Conservation (phyloP, 2,888 invertebrate genomes). For the Apantesis nais region DNA sequence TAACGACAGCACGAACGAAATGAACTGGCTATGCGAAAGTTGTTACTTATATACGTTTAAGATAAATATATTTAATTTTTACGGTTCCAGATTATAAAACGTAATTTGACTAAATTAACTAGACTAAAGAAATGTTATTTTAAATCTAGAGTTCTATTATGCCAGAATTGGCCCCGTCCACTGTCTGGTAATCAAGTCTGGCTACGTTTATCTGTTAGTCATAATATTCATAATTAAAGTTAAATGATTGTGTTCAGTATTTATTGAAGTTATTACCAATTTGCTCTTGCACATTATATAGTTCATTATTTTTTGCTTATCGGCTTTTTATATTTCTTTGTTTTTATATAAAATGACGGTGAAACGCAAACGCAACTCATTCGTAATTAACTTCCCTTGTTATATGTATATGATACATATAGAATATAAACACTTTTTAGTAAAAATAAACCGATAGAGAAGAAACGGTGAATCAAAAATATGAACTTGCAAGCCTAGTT, state of each 20-base stretch:
- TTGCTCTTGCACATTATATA: not conserved
- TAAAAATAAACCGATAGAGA: too few species aligned
- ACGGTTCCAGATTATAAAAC: not conserved
- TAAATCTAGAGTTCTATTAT: not conserved
- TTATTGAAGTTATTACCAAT: not conserved
- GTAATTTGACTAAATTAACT: not conserved
- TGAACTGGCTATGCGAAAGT: not conserved
- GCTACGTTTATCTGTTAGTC: slow-evolving; percentile 12
- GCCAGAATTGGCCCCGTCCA: not conserved
- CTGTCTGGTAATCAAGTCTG: slow-evolving; percentile 24
- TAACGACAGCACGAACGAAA: not conserved
- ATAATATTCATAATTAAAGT: slow-evolving; percentile 2
- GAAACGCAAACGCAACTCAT: not conserved
- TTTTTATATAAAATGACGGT: not conserved
- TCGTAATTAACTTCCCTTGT: too few species aligned
- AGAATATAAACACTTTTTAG: not conserved
- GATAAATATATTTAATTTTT: too few species aligned
- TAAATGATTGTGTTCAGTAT: not conserved
- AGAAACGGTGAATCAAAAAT: not conserved
- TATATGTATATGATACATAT: too few species aligned
- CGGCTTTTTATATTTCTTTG: not conserved
- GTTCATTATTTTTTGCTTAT: not conserved
- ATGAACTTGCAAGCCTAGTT: not conserved
- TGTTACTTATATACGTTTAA: not conserved
- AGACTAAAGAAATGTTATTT: not conserved